phyloP scores from a whole-genome alignment of 2,888 invertebrate species.

The Melanchra persicariae region DNA sequence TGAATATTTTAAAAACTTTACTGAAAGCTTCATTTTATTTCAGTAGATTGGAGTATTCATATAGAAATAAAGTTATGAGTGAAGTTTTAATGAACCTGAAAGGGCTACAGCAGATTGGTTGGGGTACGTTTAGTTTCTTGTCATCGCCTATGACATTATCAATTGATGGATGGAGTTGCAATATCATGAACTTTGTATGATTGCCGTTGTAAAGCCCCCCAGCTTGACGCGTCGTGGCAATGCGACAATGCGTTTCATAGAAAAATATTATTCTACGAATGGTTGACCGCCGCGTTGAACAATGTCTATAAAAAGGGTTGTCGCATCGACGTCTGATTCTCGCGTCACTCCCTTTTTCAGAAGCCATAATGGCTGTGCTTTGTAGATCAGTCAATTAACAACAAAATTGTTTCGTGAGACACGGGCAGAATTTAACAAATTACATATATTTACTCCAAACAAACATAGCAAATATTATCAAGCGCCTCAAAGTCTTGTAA shows the following conservation, averaged over 20 bases:
- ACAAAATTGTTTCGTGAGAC: constrained; percentile 14
- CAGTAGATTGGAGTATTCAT: constrained; percentile 22
- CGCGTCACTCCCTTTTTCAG: not conserved
- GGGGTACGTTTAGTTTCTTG: not conserved
- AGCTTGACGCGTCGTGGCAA: too few relatives aligned
- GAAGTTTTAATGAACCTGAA: not conserved
- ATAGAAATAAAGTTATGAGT: constrained; percentile 7
- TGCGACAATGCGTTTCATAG: too few relatives aligned
- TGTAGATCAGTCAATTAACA: not conserved
- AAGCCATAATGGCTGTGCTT: not conserved
- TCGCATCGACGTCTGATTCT: not conserved
- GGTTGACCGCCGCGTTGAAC: too few relatives aligned
- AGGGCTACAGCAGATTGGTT: not conserved
- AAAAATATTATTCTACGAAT: too few relatives aligned
- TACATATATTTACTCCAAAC: not conserved
- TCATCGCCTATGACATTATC: too few relatives aligned
- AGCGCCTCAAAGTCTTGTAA: constrained; percentile 20
- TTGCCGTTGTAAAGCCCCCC: too few relatives aligned
- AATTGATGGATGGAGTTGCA: too few relatives aligned
- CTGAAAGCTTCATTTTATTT: constrained; percentile 17
- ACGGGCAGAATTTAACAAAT: too few relatives aligned
- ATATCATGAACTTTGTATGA: too few relatives aligned
- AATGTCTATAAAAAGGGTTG: not conserved
- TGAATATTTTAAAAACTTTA: constrained; percentile 39
- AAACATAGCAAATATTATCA: not conserved